Conservation (phyloP, 2,797 vertebrate species). For the Sphaeramia orbicularis region DNA sequence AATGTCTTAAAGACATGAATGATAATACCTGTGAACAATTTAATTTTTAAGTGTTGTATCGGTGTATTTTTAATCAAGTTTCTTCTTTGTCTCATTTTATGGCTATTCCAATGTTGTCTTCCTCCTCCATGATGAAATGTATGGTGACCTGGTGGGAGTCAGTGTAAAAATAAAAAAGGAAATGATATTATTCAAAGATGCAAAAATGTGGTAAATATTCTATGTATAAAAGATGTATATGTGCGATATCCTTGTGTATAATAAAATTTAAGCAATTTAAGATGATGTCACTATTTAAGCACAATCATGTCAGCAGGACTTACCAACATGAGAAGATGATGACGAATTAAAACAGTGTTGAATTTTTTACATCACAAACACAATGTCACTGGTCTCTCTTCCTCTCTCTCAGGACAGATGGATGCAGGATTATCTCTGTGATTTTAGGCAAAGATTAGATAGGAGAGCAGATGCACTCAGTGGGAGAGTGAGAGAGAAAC, state of each 20-base stretch:
- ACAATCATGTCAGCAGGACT: slow-evolving; percentile 34
- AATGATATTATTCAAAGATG: slow-evolving; percentile 54
- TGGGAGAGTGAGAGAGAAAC: slow-evolving; percentile 76
- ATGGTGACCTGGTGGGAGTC: slow-evolving; percentile 61
- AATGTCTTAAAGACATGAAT: slow-evolving; percentile 63
- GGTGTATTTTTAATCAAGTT: slow-evolving; percentile 68
- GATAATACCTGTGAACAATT: slow-evolving; percentile 57
- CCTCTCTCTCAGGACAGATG: slow-evolving; percentile 80
- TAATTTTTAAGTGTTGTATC: slow-evolving; percentile 72
- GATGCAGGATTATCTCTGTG: slow-evolving; percentile 85
- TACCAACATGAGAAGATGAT: slow-evolving; percentile 28
- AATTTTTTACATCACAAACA: slow-evolving; percentile 41
- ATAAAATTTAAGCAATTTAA: slow-evolving; percentile 77
- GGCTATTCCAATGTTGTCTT: slow-evolving; percentile 69
- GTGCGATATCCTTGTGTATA: slow-evolving; percentile 83
- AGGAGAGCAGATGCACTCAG: slow-evolving; percentile 86
- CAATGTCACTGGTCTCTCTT: slow-evolving; percentile 50
- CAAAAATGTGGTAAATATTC: slow-evolving; percentile 62
- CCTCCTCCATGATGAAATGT: slow-evolving; percentile 65
- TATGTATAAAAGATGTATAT: slow-evolving; percentile 81
- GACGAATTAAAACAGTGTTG: slow-evolving; percentile 43
- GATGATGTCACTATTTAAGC: slow-evolving; percentile 50
- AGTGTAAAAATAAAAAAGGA: slow-evolving; percentile 50
- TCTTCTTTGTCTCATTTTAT: slow-evolving; percentile 72
- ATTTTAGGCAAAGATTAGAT: slow-evolving; percentile 89